Evolutionary conservation across 2,797 vertebrate genomes (phyloP), one percentile per base, ranked within the genome.

Genomic region (Sebastiscus albofasciatus): DNA sequence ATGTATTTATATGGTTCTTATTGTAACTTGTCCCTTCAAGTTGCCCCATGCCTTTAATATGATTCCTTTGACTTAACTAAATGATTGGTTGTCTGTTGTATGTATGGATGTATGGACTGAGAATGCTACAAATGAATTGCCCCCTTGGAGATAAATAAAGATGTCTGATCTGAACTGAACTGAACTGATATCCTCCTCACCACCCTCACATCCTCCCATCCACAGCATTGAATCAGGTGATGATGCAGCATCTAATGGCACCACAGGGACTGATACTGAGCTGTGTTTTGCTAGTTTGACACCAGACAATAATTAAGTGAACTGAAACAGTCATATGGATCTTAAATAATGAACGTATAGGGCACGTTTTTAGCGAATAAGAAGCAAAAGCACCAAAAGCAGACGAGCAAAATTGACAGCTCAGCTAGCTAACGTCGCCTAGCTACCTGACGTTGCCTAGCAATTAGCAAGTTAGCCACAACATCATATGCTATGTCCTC

Each of bases 381-480:
- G 22, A 26, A 56, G 24, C 7, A 81, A 39, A 39, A 27, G 22
- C 7, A 68, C 5, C 55, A 18, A 24, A 11, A 67, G 3, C 8
- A 75, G 24, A 6, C 2, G n/a, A 18, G 26, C 68, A 31, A 12
- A 42, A 18, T 18, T 84, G 69, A 69, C 79, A 79, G 84, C 71
- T 77, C 79, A 77, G 83, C 73, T 77, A 58, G 49, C 42, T 65
- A 84, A 67, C 73, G 61, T 59, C 70, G 68, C 46, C 29, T 55
- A 67, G 88, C 85, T 87, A 88, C 39, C 80, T 55, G n/a, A 49
- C 81, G 52, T 46, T 55, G 82, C 79, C 84, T 87, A 83, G 72
- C 82, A 61, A 5, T 56, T 85, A 91, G 85, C 87, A 81, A 6
- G 65, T 33, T 86, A 93, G 89, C 87, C 39, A 72, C 69, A 82